Percentiles rank a stretch among this genome's conserved stretches.
Conservation (phyloP, 2,888 invertebrate genomes). For the Calephelis perditalis region DNA sequence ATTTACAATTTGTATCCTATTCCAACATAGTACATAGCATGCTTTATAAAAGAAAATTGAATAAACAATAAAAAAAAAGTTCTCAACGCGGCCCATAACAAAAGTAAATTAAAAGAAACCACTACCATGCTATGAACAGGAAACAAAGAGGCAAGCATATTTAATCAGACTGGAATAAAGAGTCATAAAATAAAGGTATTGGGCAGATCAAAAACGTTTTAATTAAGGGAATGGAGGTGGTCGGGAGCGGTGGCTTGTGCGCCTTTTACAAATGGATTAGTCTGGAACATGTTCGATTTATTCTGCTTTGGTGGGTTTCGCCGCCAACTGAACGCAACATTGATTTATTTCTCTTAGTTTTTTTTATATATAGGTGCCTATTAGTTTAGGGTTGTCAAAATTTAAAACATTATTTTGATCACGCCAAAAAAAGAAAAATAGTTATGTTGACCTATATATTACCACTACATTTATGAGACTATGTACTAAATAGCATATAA, state of each 20-base stretch:
- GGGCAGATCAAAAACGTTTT: slow-evolving; percentile 49
- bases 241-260: slow-evolving; percentile 33
- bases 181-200: slow-evolving; percentile 34
- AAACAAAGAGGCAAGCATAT: slow-evolving; percentile 24
- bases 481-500: too few species aligned
- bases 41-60: too few species aligned
- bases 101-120: background rate
- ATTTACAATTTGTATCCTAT: too few species aligned
- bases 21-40: too few species aligned
- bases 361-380: background rate
- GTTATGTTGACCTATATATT: too few species aligned
- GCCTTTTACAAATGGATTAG: slow-evolving; percentile 64
- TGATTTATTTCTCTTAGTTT: slow-evolving; percentile 13
- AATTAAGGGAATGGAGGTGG: slow-evolving; percentile 64
- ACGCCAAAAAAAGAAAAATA: too few species aligned
- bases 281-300: slow-evolving; percentile 52
- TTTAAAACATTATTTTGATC: background rate
- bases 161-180: slow-evolving; percentile 27
- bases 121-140: slow-evolving; percentile 15
- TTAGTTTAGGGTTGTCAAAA: background rate
- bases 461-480: too few species aligned
- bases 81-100: background rate
- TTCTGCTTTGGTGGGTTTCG: slow-evolving; percentile 29
- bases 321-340: slow-evolving; percentile 12
- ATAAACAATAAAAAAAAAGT: background rate